Conservation (phyloP, 92 coral and sea anemone species). For the Paragorgia papillata region DNA sequence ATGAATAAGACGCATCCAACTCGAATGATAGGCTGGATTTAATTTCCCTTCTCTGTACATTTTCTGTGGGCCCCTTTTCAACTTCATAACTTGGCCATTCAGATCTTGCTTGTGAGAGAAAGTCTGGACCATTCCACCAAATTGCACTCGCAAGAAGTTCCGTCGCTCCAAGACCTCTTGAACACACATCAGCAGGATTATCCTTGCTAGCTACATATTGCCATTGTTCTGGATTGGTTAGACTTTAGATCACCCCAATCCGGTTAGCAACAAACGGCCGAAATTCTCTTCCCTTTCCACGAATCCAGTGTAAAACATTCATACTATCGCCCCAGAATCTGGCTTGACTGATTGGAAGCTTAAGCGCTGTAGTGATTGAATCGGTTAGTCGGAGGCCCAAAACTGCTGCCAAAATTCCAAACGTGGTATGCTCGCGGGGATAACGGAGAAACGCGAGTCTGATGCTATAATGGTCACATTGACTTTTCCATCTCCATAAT, state of each 20-base stretch:
- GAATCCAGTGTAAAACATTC: background rate
- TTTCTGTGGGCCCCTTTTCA: too few relatives aligned
- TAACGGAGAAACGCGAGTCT: conserved; percentile 55
- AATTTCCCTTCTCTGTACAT: too few relatives aligned
- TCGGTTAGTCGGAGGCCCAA: conserved; percentile 60
- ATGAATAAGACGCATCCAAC: too few relatives aligned
- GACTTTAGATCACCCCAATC: background rate
- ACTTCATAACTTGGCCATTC: too few relatives aligned
- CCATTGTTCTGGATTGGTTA: background rate
- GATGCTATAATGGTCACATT: conserved; percentile 55
- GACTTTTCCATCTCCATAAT: conserved; percentile 32
- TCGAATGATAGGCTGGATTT: too few relatives aligned
- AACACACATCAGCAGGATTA: too few relatives aligned
- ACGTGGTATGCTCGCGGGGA: conserved; percentile 55
- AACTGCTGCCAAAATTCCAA: conserved; percentile 49
- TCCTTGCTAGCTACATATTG: too few relatives aligned
- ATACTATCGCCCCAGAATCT: background rate
- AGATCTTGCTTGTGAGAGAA: conserved; percentile 17
- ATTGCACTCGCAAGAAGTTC: conserved; percentile 25
- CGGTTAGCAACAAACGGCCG: conserved; percentile 1
- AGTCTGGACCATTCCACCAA: conserved; percentile 62
- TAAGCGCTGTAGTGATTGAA: too few relatives aligned
- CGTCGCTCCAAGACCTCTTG: conserved; percentile 30
- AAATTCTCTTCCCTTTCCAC: background rate
- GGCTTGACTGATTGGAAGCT: conserved; percentile 11